Conservation (phyloP, 1,140 invertebrate species). For the Doryteuthis pealeii region DNA sequence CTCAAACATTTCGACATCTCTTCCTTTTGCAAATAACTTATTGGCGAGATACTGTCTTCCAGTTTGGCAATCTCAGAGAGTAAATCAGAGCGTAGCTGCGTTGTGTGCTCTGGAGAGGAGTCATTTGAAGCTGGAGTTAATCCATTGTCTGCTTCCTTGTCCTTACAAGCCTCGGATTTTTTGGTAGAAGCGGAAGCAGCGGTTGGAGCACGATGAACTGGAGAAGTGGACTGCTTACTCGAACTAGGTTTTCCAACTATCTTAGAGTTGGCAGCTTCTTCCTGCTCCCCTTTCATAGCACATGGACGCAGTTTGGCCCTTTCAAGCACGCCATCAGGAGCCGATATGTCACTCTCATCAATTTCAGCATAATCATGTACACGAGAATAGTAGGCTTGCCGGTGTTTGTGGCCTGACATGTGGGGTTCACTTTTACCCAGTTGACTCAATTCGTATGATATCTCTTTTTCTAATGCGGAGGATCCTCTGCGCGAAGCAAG, state of each 20-base stretch:
- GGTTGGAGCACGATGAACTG: too few relatives aligned
- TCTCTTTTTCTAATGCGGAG: neutral
- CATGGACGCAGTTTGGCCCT: neutral
- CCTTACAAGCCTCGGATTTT: too few relatives aligned
- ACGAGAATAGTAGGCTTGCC: conserved; percentile 31
- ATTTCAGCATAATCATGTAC: conserved; percentile 54
- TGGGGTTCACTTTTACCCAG: neutral
- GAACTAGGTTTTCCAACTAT: too few relatives aligned
- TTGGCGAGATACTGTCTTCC: conserved; percentile 19
- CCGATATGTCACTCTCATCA: conserved; percentile 19
- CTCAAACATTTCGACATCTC: conserved; percentile 53
- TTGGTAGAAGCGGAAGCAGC: too few relatives aligned
- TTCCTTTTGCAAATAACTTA: conserved; percentile 2
- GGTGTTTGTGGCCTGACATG: neutral
- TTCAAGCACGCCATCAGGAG: neutral
- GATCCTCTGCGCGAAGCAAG: neutral
- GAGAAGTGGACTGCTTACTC: too few relatives aligned
- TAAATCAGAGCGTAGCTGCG: conserved; percentile 15
- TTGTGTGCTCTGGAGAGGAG: conserved; percentile 5
- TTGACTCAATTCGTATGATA: neutral
- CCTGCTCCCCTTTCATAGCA: too few relatives aligned
- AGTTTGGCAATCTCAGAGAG: conserved; percentile 24
- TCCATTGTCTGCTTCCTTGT: neutral
- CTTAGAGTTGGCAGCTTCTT: too few relatives aligned
- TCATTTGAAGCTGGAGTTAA: conserved; percentile 7